Evolutionary conservation across 2,797 vertebrate genomes (phyloP), one percentile per base, ranked within the genome.

Genomic region (Hydrocynus forskahlii): DNA sequence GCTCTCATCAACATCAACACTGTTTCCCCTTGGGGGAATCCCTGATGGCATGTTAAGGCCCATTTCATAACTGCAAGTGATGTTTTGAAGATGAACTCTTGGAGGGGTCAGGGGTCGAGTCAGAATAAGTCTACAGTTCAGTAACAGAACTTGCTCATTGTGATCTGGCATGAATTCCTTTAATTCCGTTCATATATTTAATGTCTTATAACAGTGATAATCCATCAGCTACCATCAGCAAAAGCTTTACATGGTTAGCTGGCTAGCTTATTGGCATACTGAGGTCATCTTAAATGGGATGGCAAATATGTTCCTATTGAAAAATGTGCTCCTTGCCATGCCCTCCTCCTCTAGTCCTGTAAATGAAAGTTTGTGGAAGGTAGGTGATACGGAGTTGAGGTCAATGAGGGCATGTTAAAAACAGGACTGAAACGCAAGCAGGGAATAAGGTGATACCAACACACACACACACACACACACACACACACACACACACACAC

Each of bases 401-500:
- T n/a, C 55, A n/a, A n/a, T 7, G 7, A 57, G 55, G 55, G 55
- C 55, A 57, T 55, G 54, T 19, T 55, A 57, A 57, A 57, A 57
- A 57, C 55, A 57, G 55, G n/a, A 57, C 55, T 57, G 19, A 21
- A 57, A n/a, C 7, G n/a, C 7, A n/a, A n/a, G 55, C 19, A 57
- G 19, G 19, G 19, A 57, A 57, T 19, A 14, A 55, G 40, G 40
- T 7, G 21, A 25, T 50, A 50, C 48, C 48, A 50, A 29, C 29
- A 29, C 21, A 66, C 38, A 76, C 43, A 38, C 62, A 77, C 10
- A 74, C 52, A 74, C 25, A 73, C 40, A 68, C 23, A 78, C 35
- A 69, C 21, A 60, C 25, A 21, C 7, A 68, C 52, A 57, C 48
- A 62, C 50, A 29, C 12, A 57, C 14, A 75, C 2, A 54, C 17